Evolutionary conservation across 2,888 invertebrate species (phyloP).

Genomic region (Lasioglossum marginatum): DNA sequence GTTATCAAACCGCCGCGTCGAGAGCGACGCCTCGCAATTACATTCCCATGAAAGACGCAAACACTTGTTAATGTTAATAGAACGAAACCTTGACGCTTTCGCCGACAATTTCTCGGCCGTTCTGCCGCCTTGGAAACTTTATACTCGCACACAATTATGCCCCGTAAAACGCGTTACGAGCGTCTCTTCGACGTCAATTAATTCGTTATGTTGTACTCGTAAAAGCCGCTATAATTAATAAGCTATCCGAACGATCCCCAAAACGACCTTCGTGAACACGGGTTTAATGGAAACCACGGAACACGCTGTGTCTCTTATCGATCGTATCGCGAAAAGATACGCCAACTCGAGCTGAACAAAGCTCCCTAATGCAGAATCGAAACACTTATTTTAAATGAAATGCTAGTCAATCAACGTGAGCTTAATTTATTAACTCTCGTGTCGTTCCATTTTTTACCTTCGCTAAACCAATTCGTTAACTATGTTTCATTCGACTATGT

Average conservation of each 20-base stretch:
- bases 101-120: not conserved
- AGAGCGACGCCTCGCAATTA: not conserved
- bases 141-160: conserved; percentile 27
- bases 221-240: conserved; percentile 48
- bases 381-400: not conserved
- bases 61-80: conserved; percentile 9
- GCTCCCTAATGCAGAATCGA: not conserved
- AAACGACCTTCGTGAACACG: not conserved
- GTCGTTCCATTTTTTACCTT: not conserved
- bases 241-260: conserved; percentile 17
- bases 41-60: not conserved
- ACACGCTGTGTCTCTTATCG: not conserved
- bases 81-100: conserved; percentile 3
- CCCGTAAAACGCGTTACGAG: conserved; percentile 40
- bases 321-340: not conserved
- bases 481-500: not conserved
- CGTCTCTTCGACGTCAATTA: conserved; percentile 27
- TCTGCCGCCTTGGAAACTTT: not conserved
- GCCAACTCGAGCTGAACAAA: not conserved
- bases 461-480: not conserved
- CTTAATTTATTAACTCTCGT: not conserved
- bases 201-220: conserved; percentile 38
- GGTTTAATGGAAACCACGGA: conserved; percentile 12
- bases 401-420: not conserved
- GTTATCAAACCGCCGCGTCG: not conserved